Conservation (phyloP, 37 sponge, comb jelly and placozoan genomes). For the Halichondria panicea region DNA sequence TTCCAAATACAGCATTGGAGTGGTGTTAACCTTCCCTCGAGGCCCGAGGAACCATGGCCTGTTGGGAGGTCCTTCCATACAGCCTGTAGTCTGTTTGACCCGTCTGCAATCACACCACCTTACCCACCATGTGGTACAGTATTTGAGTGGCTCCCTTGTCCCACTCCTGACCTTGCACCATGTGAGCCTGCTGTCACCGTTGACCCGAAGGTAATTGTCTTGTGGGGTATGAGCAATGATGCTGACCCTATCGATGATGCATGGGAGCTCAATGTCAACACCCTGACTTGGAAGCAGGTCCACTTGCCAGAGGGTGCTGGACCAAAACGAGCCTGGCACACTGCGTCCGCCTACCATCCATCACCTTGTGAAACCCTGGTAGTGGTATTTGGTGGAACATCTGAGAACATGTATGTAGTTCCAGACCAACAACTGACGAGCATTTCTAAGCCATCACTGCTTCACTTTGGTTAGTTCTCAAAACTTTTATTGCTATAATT, state of each 20-base stretch:
- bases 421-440: background rate
- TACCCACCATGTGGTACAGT: too few species aligned
- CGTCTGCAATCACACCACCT: too few species aligned
- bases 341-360: slow-evolving; percentile 14
- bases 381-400: slow-evolving; percentile 43
- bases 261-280: slow-evolving; percentile 48
- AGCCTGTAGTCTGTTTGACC: slow-evolving; percentile 39
- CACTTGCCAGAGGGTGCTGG: slow-evolving; percentile 6
- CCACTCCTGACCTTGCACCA: slow-evolving; percentile 37
- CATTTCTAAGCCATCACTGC: background rate
- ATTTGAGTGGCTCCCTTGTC: slow-evolving; percentile 54
- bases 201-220: slow-evolving; percentile 43
- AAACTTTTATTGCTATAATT: too few species aligned
- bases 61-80: slow-evolving; percentile 53
- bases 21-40: slow-evolving; percentile 14
- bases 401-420: slow-evolving; percentile 17
- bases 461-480: slow-evolving; percentile 60
- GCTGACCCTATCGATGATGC: slow-evolving; percentile 42
- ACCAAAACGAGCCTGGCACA: slow-evolving; percentile 41
- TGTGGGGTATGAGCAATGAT: slow-evolving; percentile 70
- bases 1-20: slow-evolving; percentile 42
- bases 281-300: slow-evolving; percentile 47
- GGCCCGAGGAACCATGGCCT: slow-evolving; percentile 46
- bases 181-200: background rate
- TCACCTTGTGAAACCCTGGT: slow-evolving; percentile 25